A percentile compares a stretch with the other conserved stretches of the same genome.
Evolutionary conservation across 2,888 invertebrate genomes (phyloP).

Genomic region (Eugnorisma glareosa): DNA sequence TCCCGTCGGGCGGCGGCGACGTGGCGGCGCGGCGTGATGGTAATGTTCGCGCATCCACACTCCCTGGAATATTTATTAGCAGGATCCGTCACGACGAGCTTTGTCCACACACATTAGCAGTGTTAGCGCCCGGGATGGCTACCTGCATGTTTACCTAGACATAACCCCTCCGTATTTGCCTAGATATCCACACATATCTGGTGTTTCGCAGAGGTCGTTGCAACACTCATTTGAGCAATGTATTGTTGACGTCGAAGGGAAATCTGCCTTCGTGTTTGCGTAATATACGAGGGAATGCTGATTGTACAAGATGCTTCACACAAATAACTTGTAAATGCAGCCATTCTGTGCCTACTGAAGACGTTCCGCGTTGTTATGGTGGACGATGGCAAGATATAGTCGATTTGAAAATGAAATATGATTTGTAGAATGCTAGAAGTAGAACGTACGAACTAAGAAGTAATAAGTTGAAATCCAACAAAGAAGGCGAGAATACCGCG

Average conservation of each 20-base stretch:
- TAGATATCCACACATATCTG: constrained; percentile 85
- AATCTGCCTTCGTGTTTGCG: constrained; percentile 83
- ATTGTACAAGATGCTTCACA: constrained; percentile 80
- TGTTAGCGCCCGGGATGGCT: constrained; percentile 87
- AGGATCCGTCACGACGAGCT: constrained; percentile 87
- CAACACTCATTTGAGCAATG: constrained; percentile 85
- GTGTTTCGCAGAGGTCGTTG: constrained; percentile 80
- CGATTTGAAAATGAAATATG: constrained; percentile 61
- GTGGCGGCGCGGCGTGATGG: constrained; percentile 62
- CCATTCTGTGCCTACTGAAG: constrained; percentile 45
- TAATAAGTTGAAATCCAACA: constrained; percentile 68
- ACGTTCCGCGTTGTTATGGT: constrained; percentile 27
- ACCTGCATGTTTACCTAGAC: constrained; percentile 85
- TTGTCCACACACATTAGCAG: constrained; percentile 89
- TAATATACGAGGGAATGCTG: constrained; percentile 79
- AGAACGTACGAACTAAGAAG: constrained; percentile 35
- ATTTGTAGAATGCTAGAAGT: constrained; percentile 44
- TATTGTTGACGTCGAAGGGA: constrained; percentile 86
- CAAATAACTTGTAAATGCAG: constrained; percentile 78
- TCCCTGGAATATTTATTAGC: constrained; percentile 90
- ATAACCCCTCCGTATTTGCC: constrained; percentile 81
- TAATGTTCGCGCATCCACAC: constrained; percentile 80
- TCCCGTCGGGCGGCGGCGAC: constrained; percentile 23
- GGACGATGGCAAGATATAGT: constrained; percentile 23
- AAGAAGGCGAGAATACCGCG: constrained; percentile 60